Evolutionary conservation across 2,797 vertebrate species (phyloP).

Genomic region (Enoplosus armatus): DNA sequence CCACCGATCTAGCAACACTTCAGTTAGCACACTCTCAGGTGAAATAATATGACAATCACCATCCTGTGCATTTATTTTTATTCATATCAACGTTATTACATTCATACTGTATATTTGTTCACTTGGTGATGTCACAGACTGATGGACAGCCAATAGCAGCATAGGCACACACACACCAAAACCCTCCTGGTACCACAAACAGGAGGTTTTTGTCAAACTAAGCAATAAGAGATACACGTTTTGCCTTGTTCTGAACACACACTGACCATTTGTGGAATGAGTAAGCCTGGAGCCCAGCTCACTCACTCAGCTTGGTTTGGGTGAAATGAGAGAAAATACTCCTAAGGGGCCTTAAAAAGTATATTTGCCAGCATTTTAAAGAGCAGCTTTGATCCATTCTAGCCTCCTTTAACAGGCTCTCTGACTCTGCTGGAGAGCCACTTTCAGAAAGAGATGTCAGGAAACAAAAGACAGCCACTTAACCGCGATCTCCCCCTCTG

Average conservation of each 20-base stretch:
- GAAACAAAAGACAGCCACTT: constrained; percentile 22
- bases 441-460: constrained; percentile 6
- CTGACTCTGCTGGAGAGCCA: constrained; percentile 19
- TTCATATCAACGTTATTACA: constrained; percentile 60
- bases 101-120: constrained; percentile 48
- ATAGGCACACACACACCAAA: constrained; percentile 55
- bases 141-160: constrained; percentile 63
- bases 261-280: constrained; percentile 7
- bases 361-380: constrained; percentile 36
- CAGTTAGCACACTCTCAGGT: background rate
- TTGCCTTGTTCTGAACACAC: constrained; percentile 19
- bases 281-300: constrained; percentile 29
- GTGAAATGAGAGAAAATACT: constrained; percentile 12
- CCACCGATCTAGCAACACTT: background rate
- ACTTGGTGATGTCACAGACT: constrained; percentile 50
- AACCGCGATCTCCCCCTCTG: constrained; percentile 19
- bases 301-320: constrained; percentile 25
- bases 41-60: background rate
- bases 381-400: constrained; percentile 30
- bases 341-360: constrained; percentile 1
- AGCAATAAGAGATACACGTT: constrained; percentile 14
- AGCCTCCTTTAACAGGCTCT: constrained; percentile 4
- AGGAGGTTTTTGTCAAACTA: constrained; percentile 36
- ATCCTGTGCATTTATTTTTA: constrained; percentile 56
- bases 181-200: constrained; percentile 10